Conservation (phyloP, 2,888 invertebrate genomes). For the Spatulosminthurus flaviceps region DNA sequence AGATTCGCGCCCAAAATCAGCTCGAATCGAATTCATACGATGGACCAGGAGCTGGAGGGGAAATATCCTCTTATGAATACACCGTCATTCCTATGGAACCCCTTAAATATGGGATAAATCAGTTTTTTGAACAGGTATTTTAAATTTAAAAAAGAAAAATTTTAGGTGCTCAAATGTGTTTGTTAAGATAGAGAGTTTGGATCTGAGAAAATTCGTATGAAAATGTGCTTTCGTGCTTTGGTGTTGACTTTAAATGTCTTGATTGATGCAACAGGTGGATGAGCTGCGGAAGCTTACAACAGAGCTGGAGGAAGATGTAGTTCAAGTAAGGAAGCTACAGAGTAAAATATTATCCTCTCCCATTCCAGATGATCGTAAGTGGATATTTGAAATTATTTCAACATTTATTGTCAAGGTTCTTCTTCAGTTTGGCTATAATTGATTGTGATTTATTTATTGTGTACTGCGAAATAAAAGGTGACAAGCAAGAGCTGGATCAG, state of each 20-base stretch:
- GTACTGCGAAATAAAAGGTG: conserved; percentile 44
- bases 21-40: conserved; percentile 29
- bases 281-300: conserved; percentile 66
- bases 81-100: conserved; percentile 58
- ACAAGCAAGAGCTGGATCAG: conserved; percentile 73
- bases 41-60: conserved; percentile 47
- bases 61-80: conserved; percentile 42
- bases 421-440: too few relatives aligned
- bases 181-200: too few relatives aligned
- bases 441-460: too few relatives aligned
- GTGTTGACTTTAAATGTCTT: too few relatives aligned
- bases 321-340: conserved; percentile 67
- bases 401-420: too few relatives aligned
- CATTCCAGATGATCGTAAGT: conserved; percentile 68
- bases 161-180: too few relatives aligned
- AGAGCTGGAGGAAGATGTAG: conserved; percentile 65
- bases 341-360: conserved; percentile 70
- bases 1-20: conserved; percentile 24
- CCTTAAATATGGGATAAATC: conserved; percentile 52
- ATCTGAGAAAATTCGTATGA: too few relatives aligned
- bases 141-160: background rate
- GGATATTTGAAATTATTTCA: too few relatives aligned
- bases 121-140: conserved; percentile 59
- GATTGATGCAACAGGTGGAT: conserved; percentile 65
- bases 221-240: too few relatives aligned